Evolutionary conservation across 64 coral and sea anemone species (phyloP).

Genomic region (Stichodactyla mertensii): DNA sequence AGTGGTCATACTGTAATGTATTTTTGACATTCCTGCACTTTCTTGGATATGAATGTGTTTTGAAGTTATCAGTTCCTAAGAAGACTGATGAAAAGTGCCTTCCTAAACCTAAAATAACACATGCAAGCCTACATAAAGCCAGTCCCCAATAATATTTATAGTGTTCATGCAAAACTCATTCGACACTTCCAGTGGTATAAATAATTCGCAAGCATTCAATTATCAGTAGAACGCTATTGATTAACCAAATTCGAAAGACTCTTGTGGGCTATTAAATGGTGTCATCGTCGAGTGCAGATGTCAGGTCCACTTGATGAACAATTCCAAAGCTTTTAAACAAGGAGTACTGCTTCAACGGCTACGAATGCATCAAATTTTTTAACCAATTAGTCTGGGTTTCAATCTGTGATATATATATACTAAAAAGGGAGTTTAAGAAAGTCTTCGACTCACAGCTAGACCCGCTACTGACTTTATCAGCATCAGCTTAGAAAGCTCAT

Average conservation of each 20-base stretch:
- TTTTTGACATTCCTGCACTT: too few species aligned
- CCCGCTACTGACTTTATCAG: too few species aligned
- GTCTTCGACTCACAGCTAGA: too few species aligned
- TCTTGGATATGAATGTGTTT: too few species aligned
- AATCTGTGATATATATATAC: background rate
- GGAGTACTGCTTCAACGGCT: background rate
- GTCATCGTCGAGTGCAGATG: background rate
- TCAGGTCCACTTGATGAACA: background rate
- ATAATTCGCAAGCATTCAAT: constrained; percentile 5
- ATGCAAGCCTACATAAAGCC: background rate
- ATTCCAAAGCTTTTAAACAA: background rate
- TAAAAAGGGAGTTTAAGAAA: too few species aligned
- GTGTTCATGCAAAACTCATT: background rate
- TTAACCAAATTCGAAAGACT: constrained; percentile 12
- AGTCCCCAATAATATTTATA: background rate
- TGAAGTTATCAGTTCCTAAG: too few species aligned
- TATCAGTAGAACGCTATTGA: background rate
- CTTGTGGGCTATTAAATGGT: background rate
- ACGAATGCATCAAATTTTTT: background rate
- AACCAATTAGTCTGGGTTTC: background rate
- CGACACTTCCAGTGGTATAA: background rate
- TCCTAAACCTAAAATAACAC: background rate
- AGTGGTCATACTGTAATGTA: too few species aligned
- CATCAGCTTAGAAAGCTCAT: too few species aligned
- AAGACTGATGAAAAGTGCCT: background rate